Evolutionary conservation across 2,888 invertebrate genomes (phyloP).

Genomic region (Thereva unica): DNA sequence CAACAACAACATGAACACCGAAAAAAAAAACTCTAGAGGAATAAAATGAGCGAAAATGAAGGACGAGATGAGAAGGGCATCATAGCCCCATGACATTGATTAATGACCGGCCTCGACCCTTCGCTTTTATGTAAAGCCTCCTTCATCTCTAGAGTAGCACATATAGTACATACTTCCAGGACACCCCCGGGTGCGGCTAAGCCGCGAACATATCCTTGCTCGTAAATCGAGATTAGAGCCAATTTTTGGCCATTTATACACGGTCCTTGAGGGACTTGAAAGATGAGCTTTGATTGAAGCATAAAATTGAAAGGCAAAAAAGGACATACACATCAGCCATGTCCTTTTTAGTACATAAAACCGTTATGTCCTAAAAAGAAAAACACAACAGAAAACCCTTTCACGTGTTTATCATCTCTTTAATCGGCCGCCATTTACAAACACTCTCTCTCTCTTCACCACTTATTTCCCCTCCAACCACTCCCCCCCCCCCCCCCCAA

Average conservation of each 20-base stretch:
- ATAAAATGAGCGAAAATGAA: slow-evolving; percentile 29
- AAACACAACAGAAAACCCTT: too few relatives aligned
- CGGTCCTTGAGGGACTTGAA: neutral
- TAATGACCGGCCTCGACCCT: slow-evolving; percentile 21
- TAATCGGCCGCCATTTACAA: too few relatives aligned
- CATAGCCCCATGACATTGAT: slow-evolving; percentile 29
- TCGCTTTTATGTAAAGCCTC: neutral
- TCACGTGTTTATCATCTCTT: too few relatives aligned
- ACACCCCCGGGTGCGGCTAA: slow-evolving; percentile 10
- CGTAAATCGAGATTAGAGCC: slow-evolving; percentile 19
- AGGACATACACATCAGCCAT: neutral
- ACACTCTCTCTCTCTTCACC: too few relatives aligned
- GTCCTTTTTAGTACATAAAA: neutral
- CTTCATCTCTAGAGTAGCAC: too few relatives aligned
- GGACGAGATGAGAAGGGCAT: slow-evolving; percentile 29
- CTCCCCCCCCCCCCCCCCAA: too few relatives aligned
- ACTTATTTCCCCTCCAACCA: too few relatives aligned
- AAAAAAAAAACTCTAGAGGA: neutral
- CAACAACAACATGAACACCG: neutral
- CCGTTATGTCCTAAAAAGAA: neutral
- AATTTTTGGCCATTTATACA: slow-evolving; percentile 14
- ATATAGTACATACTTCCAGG: neutral
- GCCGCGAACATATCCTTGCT: slow-evolving; percentile 23
- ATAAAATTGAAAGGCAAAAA: slow-evolving; percentile 14
- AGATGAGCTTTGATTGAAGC: slow-evolving; percentile 27